Percentiles rank a stretch among this genome's conserved stretches.
Evolutionary conservation across 2,888 invertebrate genomes (phyloP).

Genomic region (Acanthoscelides obtectus): DNA sequence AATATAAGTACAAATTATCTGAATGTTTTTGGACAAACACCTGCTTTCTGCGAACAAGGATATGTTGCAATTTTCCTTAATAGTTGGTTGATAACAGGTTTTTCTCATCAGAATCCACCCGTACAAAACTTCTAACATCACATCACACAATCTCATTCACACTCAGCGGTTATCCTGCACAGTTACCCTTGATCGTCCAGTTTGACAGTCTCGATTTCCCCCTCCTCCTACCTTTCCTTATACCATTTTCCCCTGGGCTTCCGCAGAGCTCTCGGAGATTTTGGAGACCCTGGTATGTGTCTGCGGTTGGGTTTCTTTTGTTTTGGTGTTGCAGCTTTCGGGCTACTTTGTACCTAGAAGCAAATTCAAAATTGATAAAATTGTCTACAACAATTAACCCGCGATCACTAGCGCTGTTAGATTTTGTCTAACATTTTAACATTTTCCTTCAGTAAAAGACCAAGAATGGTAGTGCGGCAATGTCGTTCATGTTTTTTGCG

Average conservation of each 20-base stretch:
- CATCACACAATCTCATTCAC: neutral
- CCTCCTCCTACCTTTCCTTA: slow-evolving; percentile 41
- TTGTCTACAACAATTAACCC: too few species aligned
- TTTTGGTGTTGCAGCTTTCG: slow-evolving; percentile 11
- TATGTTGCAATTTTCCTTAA: too few species aligned
- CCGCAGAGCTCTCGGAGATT: slow-evolving; percentile 43
- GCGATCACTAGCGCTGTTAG: too few species aligned
- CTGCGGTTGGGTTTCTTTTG: slow-evolving; percentile 26
- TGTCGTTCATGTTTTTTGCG: too few species aligned
- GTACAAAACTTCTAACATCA: neutral
- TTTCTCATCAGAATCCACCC: neutral
- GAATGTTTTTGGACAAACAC: too few species aligned
- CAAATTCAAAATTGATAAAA: too few species aligned
- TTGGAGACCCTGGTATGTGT: slow-evolving; percentile 39
- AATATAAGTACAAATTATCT: too few species aligned
- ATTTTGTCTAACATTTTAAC: too few species aligned
- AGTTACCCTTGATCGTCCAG: neutral
- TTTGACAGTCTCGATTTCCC: neutral
- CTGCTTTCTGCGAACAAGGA: too few species aligned
- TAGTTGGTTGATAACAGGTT: too few species aligned
- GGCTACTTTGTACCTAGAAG: slow-evolving; percentile 7
- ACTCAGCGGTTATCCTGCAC: neutral
- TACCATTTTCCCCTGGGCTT: slow-evolving; percentile 46
- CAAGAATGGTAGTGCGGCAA: too few species aligned
- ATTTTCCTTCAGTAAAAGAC: too few species aligned